Evolutionary conservation across 1,140 invertebrate species (phyloP), one percentile per base, ranked within the genome.

Genomic region (Campoletis sonorensis): DNA sequence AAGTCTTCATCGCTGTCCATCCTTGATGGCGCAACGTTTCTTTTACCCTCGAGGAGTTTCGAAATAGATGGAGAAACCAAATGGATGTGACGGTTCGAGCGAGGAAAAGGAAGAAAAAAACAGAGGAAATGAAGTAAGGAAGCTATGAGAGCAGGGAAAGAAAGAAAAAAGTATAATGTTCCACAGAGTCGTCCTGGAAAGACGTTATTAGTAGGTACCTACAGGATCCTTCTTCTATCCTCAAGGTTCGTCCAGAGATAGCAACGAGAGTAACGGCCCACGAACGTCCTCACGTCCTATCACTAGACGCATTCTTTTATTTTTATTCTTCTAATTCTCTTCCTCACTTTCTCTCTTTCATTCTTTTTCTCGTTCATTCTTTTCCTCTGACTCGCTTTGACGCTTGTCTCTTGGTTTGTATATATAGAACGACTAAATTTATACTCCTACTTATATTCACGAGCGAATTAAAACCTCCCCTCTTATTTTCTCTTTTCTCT

Each of bases 171-270:
- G 61, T 68, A 76, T 75, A 70, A 76, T 30, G 79, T 54, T 78
- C 61, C 78, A 21, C 51, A 40, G 27, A 77, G 75, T 77, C 54
- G 30, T 77, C n/a, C 75, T 77, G 54, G 75, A 64, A 77, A 54
- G 54, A 77, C 75, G 75, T 77, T 77, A 77, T 77, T 77, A 77
- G 75, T 77, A 77, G 26, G 27, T 75, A 75, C 72, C 49, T 70
- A 70, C 67, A 11, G 40, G 67, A 75, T 23, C 23, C 75, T 49
- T 33, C 26, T 77, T 54, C 26, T 5, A 27, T 70, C 21, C 72
- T 18, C 37, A 15, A 18, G 26, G 61, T 77, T 4, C n/a, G 21
- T 64, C 45, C 3, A 75, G 72, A 77, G 75, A 77, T 77, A 77
- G 75, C 75, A 30, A 61, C 27, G 75, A 77, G 75, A 77, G 75